Base-by-base conservation (phyloP, 2,888 invertebrate genomes). In the Andrena bucephala region DNA sequence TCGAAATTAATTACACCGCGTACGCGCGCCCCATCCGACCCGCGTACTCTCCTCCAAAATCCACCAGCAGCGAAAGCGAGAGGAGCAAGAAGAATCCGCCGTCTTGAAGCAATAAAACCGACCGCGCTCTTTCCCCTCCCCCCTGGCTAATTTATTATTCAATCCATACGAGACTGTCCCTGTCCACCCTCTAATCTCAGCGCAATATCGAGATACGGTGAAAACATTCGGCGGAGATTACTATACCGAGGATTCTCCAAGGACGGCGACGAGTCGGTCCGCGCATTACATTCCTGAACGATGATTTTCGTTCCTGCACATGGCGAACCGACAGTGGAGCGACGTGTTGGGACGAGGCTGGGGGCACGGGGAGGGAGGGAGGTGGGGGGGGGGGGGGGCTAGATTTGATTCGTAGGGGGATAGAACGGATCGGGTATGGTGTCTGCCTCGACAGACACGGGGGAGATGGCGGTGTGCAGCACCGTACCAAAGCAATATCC, bases 401-500 rank as follows among this genome's bases (percentile, higher is more conserved):
- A 84, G 79, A 87, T 87, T 87, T 85, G 87, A 87, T 87, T 87
- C 87, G 83, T 79, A 72, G 78, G 81, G 84, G 78, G 81, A 81
- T 84, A 87, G 87, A 87, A 81, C 85, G 79, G 85, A 87, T 87
- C 87, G 81, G 87, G 85, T 85, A 87, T 81, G 87, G 87, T 87
- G 87, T 84, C 85, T 84, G 83, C 80, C 85, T 81, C 83, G 85
- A 85, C 87, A 75, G 77, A 85, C 83, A 87, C 63, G 86, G 68
- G 84, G 77, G 87, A 80, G 87, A 87, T 84, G 88, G 93, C 94
- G 94, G 94, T 94, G 72, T 86, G 87, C 89, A 89, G 88, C 89
- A 89, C 85, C 87, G 89, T 87, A 89, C 88, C 89, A 86, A 90
- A 88, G 91, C 90, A 90, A 91, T 91, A 91, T 91, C 92, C 90